Percentiles rank a stretch among this genome's conserved stretches.
phyloP scores from a whole-genome alignment of 1,140 invertebrate species.

The Apis dorsata region DNA sequence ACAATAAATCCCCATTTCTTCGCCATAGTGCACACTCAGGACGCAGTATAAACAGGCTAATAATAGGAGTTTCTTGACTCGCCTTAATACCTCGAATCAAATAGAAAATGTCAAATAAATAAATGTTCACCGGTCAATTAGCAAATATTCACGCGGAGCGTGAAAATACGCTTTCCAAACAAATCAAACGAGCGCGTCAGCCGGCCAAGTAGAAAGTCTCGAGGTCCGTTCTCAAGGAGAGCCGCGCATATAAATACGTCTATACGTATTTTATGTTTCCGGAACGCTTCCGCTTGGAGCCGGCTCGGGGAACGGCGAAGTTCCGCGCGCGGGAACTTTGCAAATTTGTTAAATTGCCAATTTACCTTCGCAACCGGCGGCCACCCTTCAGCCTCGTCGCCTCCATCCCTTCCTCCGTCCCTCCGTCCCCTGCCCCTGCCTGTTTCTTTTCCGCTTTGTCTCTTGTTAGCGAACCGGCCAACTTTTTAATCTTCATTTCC shows the following conservation, averaged over 20 bases:
- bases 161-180: background rate
- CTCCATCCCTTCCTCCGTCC: constrained; percentile 28
- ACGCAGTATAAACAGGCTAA: too few species aligned
- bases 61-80: too few species aligned
- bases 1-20: too few species aligned
- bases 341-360: constrained; percentile 79
- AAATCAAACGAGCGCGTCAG: too few species aligned
- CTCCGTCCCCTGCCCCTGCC: background rate
- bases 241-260: constrained; percentile 34
- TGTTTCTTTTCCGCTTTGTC: constrained; percentile 64
- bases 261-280: constrained; percentile 56
- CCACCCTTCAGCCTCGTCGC: constrained; percentile 59
- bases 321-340: constrained; percentile 72
- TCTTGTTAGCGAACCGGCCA: constrained; percentile 69
- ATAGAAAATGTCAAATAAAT: background rate
- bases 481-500: constrained; percentile 74
- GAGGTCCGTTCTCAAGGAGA: background rate
- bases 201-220: background rate
- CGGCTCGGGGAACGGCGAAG: constrained; percentile 33
- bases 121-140: background rate
- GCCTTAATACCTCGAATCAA: too few species aligned
- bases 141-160: too few species aligned
- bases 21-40: too few species aligned
- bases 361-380: constrained; percentile 77
- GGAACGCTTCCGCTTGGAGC: constrained; percentile 40